Evolutionary conservation across 2,888 invertebrate species (phyloP), one percentile per base, ranked within the genome.

Genomic region (Acanthopleura granulata): DNA sequence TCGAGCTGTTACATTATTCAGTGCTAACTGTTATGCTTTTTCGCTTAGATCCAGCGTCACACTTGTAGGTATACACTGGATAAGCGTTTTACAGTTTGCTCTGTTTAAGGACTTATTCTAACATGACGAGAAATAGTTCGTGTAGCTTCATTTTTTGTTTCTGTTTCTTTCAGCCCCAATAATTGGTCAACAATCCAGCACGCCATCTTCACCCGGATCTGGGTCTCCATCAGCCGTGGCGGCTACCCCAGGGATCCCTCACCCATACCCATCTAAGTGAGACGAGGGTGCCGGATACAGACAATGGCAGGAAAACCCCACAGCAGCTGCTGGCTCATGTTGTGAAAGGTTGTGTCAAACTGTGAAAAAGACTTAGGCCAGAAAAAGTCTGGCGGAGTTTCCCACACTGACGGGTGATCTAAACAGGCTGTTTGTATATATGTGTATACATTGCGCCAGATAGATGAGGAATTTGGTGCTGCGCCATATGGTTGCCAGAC

Each of bases 401-500:
- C 22, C 57, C 18, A 57, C n/a, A 57, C n/a, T 57, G 57, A 57
- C 18, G 57, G 18, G 18, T 57, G 57, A 57, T 57, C 18, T 57
- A 22, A n/a, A 57, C n/a, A 57, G 22, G 57, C 57, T 57, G 22
- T 57, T 22, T 57, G 57, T 57, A 57, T 57, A 57, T n/a, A 18
- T 57, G 57, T 40, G 40, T 40, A 40, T 40, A 40, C 40, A 40
- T 40, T 40, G 40, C 40, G 40, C 40, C 40, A 40, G 9, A 40
- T 40, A 40, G 40, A 40, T 40, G 40, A 40, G 40, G 40, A 40
- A 18, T 57, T 57, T 22, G 22, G 22, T 18, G 22, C 57, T 22
- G 57, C 57, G 66, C 22, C 66, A 66, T 66, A 27, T 66, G 66
- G 22, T 66, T 66, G 66, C 66, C 66, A 66, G 66, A 66, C 25